Base-by-base conservation (phyloP, 1,140 invertebrate genomes). In the Lasioglossum baleicum region DNA sequence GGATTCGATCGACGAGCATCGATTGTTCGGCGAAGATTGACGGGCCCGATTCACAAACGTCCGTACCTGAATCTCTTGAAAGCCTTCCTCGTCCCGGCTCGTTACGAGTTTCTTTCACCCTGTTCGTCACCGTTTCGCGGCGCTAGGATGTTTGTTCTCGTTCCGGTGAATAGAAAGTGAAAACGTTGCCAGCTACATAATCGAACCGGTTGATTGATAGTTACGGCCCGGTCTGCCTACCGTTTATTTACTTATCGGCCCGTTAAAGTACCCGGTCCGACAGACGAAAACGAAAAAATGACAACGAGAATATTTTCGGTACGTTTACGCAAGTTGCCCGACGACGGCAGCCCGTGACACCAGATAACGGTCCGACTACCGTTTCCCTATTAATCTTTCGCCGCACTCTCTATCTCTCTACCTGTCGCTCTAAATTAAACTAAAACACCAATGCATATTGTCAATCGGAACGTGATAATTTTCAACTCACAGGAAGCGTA, bases 141-240 rank as follows among this genome's bases (percentile, higher is more conserved):
- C 7, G n/a, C 56, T 8, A 35, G 35, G 65, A 65, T 65, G 61
- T 79, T 79, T 79, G 73, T 79, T 66, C 61, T 64, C 22, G 15
- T 61, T 51, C 17, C 10, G 60, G 17, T 31, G 69, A 79, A 65
- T 79, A 72, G 76, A 79, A 79, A 79, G 76, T 79, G 76, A 79
- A 79, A 79, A 79, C 61, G 76, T 10, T 5, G 42, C 61, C 48
- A 65, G 61, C 69, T 73, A 63, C 76, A 79, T 79, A 79, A 79
- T 79, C 76, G 70, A 79, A 79, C 76, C 76, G 76, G 76, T 79
- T 79, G 76, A 79, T 79, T 79, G 76, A 79, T 79, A 65, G 76
- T 79, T 79, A 73, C 60, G 35, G 61, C 31, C 44, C 20, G 53
- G 48, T 20, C 40, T 42, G 60, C 35, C n/a, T 20, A 17, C 76